phyloP scores from a whole-genome alignment of 2,888 invertebrate genomes.

The Stratiomys singularior region DNA sequence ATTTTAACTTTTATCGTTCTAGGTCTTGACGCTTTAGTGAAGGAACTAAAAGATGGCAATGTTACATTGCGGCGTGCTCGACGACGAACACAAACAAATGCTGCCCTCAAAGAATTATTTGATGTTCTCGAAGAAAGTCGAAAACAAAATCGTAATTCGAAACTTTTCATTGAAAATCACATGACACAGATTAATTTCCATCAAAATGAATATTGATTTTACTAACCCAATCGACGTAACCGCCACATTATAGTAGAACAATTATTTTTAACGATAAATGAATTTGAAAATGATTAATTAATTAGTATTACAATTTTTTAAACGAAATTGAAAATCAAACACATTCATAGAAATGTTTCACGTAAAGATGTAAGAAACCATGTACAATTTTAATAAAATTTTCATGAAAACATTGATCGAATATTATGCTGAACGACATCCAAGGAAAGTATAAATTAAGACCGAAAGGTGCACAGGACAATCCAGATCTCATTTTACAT shows the following conservation, averaged over 20 bases:
- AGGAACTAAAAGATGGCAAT: constrained; percentile 63
- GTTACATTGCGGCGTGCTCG: constrained; percentile 64
- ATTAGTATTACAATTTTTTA: background rate
- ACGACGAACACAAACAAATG: constrained; percentile 62
- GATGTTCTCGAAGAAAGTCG: constrained; percentile 64
- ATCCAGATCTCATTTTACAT: no score
- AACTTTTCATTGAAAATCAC: constrained; percentile 60
- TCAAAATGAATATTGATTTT: background rate
- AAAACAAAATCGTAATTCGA: constrained; percentile 63
- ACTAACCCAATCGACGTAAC: no score
- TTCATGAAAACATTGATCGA: no score
- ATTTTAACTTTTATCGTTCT: background rate
- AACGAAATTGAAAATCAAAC: background rate
- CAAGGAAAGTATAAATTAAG: no score
- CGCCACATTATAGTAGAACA: background rate
- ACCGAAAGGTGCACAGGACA: no score
- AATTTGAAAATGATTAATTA: background rate
- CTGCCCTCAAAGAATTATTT: constrained; percentile 65
- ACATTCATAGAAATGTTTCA: no score
- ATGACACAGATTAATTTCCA: constrained; percentile 40
- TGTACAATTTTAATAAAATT: no score
- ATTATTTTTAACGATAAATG: background rate
- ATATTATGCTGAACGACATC: no score
- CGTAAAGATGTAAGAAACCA: no score
- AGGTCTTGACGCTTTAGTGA: constrained; percentile 66